Evolutionary conservation across 2,888 invertebrate genomes (phyloP).

Genomic region (Cantharis rufa): DNA sequence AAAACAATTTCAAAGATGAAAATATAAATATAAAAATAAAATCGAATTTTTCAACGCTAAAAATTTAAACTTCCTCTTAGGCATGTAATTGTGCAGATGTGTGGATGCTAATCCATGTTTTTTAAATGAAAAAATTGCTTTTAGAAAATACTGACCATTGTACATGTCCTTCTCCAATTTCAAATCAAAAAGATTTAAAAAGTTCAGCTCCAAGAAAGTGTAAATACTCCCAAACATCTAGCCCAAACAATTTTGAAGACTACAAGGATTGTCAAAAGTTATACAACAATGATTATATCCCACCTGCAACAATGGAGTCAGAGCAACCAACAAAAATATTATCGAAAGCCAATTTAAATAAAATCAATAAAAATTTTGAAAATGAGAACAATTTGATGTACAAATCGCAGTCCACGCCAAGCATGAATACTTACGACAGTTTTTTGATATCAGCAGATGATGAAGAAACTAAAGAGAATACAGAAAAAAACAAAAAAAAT

Average conservation of each 20-base stretch:
- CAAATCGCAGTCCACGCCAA: background rate
- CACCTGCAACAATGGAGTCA: constrained; percentile 5
- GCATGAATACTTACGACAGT: background rate
- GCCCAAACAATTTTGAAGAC: background rate
- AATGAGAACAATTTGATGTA: background rate
- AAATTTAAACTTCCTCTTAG: too few species aligned
- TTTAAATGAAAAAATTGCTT: background rate
- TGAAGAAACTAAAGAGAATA: constrained; percentile 40
- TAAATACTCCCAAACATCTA: background rate
- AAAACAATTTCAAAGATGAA: too few species aligned
- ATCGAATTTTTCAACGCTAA: too few species aligned
- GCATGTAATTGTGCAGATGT: too few species aligned
- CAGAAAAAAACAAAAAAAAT: constrained; percentile 50
- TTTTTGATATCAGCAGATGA: background rate
- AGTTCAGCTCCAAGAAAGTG: background rate
- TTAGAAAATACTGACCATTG: background rate
- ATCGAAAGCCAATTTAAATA: background rate
- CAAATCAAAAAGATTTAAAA: background rate
- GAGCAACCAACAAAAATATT: background rate
- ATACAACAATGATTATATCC: background rate
- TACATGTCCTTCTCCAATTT: background rate
- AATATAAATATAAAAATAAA: too few species aligned
- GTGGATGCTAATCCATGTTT: too few species aligned
- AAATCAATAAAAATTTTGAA: background rate
- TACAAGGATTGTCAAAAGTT: background rate